Evolutionary conservation across 1,140 invertebrate species (phyloP), one percentile per base, ranked within the genome.

Genomic region (Parapsyche elsis): DNA sequence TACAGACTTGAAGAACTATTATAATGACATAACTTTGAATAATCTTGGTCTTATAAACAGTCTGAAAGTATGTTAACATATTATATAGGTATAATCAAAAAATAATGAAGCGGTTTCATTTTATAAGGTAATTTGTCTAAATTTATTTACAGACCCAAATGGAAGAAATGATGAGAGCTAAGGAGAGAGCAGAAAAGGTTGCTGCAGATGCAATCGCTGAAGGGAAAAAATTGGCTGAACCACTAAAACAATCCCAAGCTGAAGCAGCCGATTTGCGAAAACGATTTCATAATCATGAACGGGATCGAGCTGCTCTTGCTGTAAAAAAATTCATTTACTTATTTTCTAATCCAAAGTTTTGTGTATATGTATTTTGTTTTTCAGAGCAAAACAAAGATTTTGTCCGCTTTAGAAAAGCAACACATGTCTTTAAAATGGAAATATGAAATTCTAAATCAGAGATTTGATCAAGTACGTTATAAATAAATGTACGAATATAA

Each of bases 1-100:
- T 85, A 90, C 92, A 59, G 94, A 97, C 85, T 93, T 98, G 85
- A 98, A 97, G 87, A 95, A 94, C 86, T 98, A 97, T 88, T 98
- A 97, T 84, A 97, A 97, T 84, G 95, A 98, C 83, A 97, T 98
- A 53, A 96, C 95, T 0, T 87, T 97, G 0, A 98, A 98, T 86
- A 98, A 98, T 87, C 89, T 98, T 78, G 94, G 87, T 86, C 87
- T 96, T 9, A 96, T 97, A 38, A 92, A 93, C 81, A 94, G 92
- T 84, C 87, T 96, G 45, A 96, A 83, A 76, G 82, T 83, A 53
- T 16, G 21, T 46, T 24, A 7, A 2, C 21, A 21, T 21, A 59
- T 21, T 21, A 59, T 59, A 16, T 59, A n/a, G n/a, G n/a, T 49
- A 49, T 49, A 49, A 49, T 49, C 9, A 49, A 49, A 57, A 57